Base-by-base conservation (phyloP, 1,140 invertebrate species). In the Lamellibrachia luymesi region DNA sequence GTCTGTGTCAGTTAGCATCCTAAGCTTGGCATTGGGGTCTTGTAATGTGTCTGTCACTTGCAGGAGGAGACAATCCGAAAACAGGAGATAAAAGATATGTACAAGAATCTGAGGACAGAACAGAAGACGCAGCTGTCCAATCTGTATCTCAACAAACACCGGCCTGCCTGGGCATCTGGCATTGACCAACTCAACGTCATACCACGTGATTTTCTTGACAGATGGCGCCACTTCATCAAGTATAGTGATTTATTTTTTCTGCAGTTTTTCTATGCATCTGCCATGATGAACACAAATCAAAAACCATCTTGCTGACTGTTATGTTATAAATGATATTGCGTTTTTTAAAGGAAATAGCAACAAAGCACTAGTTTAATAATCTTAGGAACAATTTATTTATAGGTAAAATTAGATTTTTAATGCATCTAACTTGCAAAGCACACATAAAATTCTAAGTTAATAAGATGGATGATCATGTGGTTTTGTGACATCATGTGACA, bases 151-250 rank as follows among this genome's bases (percentile, higher is more conserved):
- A 94, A 95, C 91, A 94, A 95, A 93, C 96, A 95, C 92, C 94
- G 96, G 38, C 96, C 96, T 10, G 93, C 92, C 50, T 93, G 93
- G 8, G 92, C 94, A 50, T 94, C 93, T 13, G 93, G 92, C n/a
- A 64, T 92, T 25, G 93, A 90, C 8, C 92, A 92, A 22, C 93
- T 95, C 13, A 95, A 95, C 94, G 93, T 96, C 50, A 94, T 96
- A 49, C 95, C 94, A 94, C 93, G 94, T 49, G 93, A 93, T 7
- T 96, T 96, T 94, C 93, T 96, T 0, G 94, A 95, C 27, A 94
- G 94, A 51, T 96, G 96, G 96, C 94, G 95, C 90, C 95, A 95
- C 92, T 96, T 96, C 94, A 93, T 96, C 50, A 95, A 94, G 95
- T 95, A 93, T 93, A 22, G 13, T 22, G 6, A 56, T 56, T 56